A percentile compares a stretch with the other conserved stretches of the same genome.
These are phyloP conservation scores for Picus viridis DNA, from an alignment of 2,797 vertebrate species.

Conservation along the genomic window DNA sequence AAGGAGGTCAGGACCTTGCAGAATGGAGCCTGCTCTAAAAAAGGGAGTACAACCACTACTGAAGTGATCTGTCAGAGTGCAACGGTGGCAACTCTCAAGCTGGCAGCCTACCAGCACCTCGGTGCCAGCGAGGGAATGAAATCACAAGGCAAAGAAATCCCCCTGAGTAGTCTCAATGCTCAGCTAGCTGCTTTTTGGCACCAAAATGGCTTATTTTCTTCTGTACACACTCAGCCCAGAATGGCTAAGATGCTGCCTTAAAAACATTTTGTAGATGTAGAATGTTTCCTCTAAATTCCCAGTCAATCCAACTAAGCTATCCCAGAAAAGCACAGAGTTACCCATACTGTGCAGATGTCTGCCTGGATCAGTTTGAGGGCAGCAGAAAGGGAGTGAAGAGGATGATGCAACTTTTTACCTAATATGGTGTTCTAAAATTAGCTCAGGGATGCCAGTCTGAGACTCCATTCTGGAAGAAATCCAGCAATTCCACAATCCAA, in stretches of 20 bases:
- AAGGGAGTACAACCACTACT: conserved; percentile 28
- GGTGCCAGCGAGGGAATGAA: conserved; percentile 51
- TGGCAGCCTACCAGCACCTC: conserved; percentile 41
- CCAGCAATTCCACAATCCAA: background rate
- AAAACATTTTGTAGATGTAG: conserved; percentile 15
- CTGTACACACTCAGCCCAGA: background rate
- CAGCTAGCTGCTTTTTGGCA: conserved; percentile 75
- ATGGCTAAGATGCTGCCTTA: conserved; percentile 19
- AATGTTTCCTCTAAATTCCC: background rate
- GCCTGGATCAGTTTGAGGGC: background rate
- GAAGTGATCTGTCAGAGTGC: conserved; percentile 49
- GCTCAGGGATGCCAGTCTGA: conserved; percentile 28
- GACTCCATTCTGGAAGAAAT: conserved; percentile 19
- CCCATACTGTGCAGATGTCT: background rate
- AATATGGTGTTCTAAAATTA: conserved; percentile 7
- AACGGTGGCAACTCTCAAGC: conserved; percentile 52
- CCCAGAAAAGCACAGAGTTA: conserved; percentile 10
- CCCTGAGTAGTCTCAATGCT: conserved; percentile 66
- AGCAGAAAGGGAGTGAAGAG: conserved; percentile 8
- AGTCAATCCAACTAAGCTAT: background rate
- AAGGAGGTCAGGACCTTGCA: conserved; percentile 59
- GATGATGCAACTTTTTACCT: conserved; percentile 9
- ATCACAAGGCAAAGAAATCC: conserved; percentile 71
- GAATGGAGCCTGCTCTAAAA: conserved; percentile 33
- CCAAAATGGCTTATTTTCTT: conserved; percentile 77